Evolutionary conservation across 2,888 invertebrate genomes (phyloP).

Genomic region (Drosophila engyochracea): DNA sequence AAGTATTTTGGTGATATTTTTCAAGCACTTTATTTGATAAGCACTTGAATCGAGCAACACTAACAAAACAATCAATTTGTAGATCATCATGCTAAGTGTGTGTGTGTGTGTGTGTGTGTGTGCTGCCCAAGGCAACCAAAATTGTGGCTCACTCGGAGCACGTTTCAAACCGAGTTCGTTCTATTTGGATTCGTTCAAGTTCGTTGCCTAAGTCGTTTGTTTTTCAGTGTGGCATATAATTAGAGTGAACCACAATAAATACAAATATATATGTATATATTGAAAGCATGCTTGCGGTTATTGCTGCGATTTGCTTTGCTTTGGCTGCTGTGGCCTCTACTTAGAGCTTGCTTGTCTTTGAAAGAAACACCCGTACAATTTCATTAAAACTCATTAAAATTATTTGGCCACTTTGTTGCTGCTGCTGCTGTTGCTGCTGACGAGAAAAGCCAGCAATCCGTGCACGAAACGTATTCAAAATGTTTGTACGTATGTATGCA

Average conservation of each 20-base stretch:
- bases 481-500: conserved; percentile 13
- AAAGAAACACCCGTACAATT: conserved; percentile 59
- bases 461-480: conserved; percentile 50
- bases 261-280: conserved; percentile 10
- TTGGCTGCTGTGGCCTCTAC: conserved; percentile 52
- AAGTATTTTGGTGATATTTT: conserved; percentile 33
- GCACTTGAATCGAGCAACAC: conserved; percentile 22
- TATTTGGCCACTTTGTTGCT: conserved; percentile 35
- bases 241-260: conserved; percentile 38
- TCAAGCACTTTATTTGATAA: conserved; percentile 35
- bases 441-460: conserved; percentile 52
- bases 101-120: not conserved
- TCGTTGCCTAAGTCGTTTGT: conserved; percentile 44
- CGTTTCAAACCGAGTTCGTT: conserved; percentile 15
- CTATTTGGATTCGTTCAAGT: conserved; percentile 43
- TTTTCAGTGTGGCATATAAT: conserved; percentile 8
- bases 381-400: conserved; percentile 78
- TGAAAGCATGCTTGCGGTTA: conserved; percentile 56
- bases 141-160: conserved; percentile 18
- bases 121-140: conserved; percentile 19
- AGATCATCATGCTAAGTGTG: conserved; percentile 13
- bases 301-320: conserved; percentile 29
- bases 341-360: conserved; percentile 46
- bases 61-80: conserved; percentile 44
- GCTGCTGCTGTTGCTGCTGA: conserved; percentile 19